These are phyloP conservation scores for Eupeodes corollae DNA, from an alignment of 1,140 invertebrate species.

Conservation along the genomic window DNA sequence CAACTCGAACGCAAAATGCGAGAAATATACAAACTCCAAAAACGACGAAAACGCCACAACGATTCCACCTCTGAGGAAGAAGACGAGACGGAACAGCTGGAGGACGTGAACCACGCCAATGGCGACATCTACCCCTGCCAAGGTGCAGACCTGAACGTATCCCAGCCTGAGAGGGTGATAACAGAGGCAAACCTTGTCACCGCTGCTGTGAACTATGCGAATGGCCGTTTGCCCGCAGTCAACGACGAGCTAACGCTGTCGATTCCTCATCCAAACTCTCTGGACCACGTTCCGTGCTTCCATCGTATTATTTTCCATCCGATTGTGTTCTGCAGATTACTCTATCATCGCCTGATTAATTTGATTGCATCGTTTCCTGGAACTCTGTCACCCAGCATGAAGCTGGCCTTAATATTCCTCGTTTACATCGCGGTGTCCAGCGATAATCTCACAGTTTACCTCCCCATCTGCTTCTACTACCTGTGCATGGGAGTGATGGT, in stretches of 20 bases:
- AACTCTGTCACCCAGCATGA: slow-evolving; percentile 48
- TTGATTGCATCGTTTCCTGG: slow-evolving; percentile 47
- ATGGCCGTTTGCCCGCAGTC: slow-evolving; percentile 63
- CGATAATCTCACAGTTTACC: slow-evolving; percentile 50
- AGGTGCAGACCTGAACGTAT: slow-evolving; percentile 2
- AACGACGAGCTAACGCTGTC: slow-evolving; percentile 59
- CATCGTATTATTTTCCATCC: slow-evolving; percentile 61
- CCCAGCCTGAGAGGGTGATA: slow-evolving; percentile 38
- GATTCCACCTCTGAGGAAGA: slow-evolving; percentile 19
- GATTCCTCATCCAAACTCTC: slow-evolving; percentile 47
- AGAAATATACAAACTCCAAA: slow-evolving; percentile 46
- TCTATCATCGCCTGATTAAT: slow-evolving; percentile 55
- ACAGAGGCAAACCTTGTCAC: slow-evolving; percentile 68
- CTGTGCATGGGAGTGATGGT: slow-evolving; percentile 60
- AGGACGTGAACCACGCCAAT: background rate
- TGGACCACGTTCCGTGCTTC: slow-evolving; percentile 57
- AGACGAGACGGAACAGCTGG: slow-evolving; percentile 23
- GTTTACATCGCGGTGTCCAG: slow-evolving; percentile 55
- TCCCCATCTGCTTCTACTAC: slow-evolving; percentile 60
- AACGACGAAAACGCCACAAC: slow-evolving; percentile 32
- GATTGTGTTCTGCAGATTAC: slow-evolving; percentile 50
- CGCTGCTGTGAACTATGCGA: slow-evolving; percentile 67
- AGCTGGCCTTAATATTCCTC: slow-evolving; percentile 53
- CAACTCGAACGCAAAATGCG: slow-evolving; percentile 59
- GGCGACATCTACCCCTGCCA: background rate